These are phyloP conservation scores for Hypsibius dujardini DNA, from an alignment of 1,140 invertebrate genomes.

Conservation along the genomic window DNA sequence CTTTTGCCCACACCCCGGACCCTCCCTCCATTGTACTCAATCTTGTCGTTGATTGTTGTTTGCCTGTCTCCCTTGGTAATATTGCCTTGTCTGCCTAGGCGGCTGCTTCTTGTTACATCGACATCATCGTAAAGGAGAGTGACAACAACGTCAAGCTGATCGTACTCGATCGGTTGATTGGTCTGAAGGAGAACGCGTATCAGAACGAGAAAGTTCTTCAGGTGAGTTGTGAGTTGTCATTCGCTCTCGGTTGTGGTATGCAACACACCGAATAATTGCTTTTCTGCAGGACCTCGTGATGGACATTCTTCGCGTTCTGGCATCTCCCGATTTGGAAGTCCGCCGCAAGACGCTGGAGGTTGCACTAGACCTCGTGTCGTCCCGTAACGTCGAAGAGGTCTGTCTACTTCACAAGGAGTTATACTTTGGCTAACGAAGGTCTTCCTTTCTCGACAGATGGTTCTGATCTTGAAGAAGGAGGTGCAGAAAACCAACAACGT, in stretches of 20 bases:
- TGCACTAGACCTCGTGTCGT: constrained; percentile 78
- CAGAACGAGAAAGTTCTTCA: constrained; percentile 79
- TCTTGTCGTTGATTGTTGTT: constrained; percentile 12
- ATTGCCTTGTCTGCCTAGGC: constrained; percentile 40
- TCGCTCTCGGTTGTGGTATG: neutral
- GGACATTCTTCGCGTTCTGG: constrained; percentile 86
- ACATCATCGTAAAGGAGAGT: constrained; percentile 93
- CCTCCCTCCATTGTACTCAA: neutral
- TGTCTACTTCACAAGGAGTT: constrained; percentile 27
- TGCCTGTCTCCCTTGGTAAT: neutral
- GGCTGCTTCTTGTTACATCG: constrained; percentile 91
- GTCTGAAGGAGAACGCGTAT: constrained; percentile 59
- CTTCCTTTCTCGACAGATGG: constrained; percentile 43
- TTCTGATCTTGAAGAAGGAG: constrained; percentile 80
- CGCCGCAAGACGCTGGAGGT: constrained; percentile 42
- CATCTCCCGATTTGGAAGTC: constrained; percentile 81
- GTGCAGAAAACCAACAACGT: constrained; percentile 73
- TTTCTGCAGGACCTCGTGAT: constrained; percentile 64
- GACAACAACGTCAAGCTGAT: constrained; percentile 99
- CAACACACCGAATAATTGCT: neutral
- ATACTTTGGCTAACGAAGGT: constrained; percentile 1
- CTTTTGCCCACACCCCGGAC: too few species aligned
- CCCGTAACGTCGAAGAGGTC: constrained; percentile 76
- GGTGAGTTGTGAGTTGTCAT: constrained; percentile 27
- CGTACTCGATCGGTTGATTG: constrained; percentile 79